These are phyloP conservation scores for Cantharis flavilabris DNA, from an alignment of 2,888 invertebrate genomes.

Conservation along the genomic window DNA sequence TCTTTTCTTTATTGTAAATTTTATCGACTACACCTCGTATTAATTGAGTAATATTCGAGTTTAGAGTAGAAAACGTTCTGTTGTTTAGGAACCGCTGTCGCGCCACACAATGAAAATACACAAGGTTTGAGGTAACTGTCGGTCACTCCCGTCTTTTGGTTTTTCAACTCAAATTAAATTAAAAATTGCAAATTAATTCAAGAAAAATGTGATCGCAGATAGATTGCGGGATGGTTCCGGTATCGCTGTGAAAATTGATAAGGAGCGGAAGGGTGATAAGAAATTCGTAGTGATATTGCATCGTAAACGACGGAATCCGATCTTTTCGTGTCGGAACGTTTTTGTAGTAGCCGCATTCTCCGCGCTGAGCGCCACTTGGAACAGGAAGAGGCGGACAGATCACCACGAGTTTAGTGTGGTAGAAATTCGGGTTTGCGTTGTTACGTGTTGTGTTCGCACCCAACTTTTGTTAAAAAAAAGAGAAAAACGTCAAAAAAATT, in stretches of 20 bases:
- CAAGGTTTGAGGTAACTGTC: background rate
- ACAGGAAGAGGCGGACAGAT: conserved; percentile 34
- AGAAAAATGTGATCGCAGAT: background rate
- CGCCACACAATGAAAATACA: background rate
- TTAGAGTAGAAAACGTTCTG: background rate
- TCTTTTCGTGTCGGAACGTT: conserved; percentile 11
- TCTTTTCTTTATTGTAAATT: background rate
- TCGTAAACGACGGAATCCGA: background rate
- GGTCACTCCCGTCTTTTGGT: background rate
- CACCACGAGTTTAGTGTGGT: conserved; percentile 41
- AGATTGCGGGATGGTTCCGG: background rate
- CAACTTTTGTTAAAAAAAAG: background rate
- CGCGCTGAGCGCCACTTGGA: conserved; percentile 37
- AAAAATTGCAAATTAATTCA: background rate
- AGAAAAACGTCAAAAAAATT: background rate
- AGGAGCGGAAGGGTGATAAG: background rate
- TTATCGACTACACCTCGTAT: background rate
- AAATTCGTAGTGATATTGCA: background rate
- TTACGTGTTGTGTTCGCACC: conserved; percentile 9
- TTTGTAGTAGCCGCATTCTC: conserved; percentile 36
- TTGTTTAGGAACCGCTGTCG: background rate
- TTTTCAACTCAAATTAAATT: background rate
- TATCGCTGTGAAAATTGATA: background rate
- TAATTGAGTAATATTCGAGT: background rate
- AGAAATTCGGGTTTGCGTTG: conserved; percentile 38